Percentiles rank a stretch among this genome's conserved stretches.
Evolutionary conservation across 2,888 invertebrate genomes (phyloP).

Genomic region (Bimastos eiseni): DNA sequence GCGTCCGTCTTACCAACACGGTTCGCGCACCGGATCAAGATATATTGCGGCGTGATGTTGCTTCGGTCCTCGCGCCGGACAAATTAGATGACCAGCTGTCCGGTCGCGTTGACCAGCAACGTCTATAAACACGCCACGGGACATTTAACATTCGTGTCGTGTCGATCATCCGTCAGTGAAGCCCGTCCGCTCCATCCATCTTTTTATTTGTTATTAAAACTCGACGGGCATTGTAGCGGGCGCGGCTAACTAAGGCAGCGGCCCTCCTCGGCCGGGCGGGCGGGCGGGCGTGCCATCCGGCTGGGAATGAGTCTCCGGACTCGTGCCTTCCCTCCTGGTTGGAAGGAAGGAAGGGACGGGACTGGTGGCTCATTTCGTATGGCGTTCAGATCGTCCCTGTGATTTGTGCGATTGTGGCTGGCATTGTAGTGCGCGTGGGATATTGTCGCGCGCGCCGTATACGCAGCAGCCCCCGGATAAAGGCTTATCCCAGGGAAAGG

Average conservation of each 20-base stretch:
- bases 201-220: conserved; percentile 25
- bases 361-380: background rate
- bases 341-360: background rate
- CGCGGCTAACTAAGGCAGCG: background rate
- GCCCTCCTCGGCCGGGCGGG: background rate
- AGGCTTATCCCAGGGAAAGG: background rate
- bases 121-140: background rate
- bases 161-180: background rate
- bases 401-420: conserved; percentile 1
- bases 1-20: background rate
- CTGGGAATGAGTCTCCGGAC: too few relatives aligned
- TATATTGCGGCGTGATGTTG: background rate
- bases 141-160: background rate
- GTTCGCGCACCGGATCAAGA: background rate
- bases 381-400: background rate
- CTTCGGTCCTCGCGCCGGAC: background rate
- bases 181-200: background rate
- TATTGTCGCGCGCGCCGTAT: background rate
- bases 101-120: background rate
- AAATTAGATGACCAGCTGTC: conserved; percentile 24
- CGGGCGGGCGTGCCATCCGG: background rate
- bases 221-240: background rate
- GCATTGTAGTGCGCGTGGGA: background rate
- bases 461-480: background rate
- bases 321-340: too few relatives aligned